Percentiles rank a stretch among this genome's conserved stretches.
phyloP scores from a whole-genome alignment of 2,888 invertebrate genomes.

The Nymphalis urticae region DNA sequence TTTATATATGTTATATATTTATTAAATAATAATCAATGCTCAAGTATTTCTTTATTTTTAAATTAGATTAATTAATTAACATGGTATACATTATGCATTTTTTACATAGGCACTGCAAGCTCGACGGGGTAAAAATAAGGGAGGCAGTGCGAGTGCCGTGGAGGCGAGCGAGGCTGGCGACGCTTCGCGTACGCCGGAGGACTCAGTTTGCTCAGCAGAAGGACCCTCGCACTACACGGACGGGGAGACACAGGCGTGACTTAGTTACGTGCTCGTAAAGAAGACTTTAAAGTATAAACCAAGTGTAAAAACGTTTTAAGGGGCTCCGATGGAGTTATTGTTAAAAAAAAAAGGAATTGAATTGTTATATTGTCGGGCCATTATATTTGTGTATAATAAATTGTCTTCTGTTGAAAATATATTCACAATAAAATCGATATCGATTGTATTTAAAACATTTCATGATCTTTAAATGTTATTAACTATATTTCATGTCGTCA shows the following conservation, averaged over 20 bases:
- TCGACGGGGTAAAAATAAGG: conserved; percentile 81
- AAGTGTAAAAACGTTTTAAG: neutral
- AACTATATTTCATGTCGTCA: conserved; percentile 32
- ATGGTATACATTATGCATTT: neutral
- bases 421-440: conserved; percentile 13
- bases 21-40: neutral
- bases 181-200: conserved; percentile 93
- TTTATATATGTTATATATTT: neutral
- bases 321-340: conserved; percentile 13
- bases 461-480: conserved; percentile 29
- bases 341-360: conserved; percentile 29
- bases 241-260: conserved; percentile 78
- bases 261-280: neutral
- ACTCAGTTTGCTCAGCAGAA: conserved; percentile 94
- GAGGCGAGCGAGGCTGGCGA: conserved; percentile 87
- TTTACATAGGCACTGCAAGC: conserved; percentile 87
- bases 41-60: neutral
- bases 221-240: conserved; percentile 87
- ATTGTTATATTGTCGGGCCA: conserved; percentile 13
- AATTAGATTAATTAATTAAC: neutral
- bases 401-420: conserved; percentile 18
- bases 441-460: conserved; percentile 27
- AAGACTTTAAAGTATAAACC: neutral
- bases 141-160: conserved; percentile 75
- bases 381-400: conserved; percentile 5